phyloP scores from a whole-genome alignment of 2,113 vertebrate species.

The Cryptoleucopteryx plumbea region DNA sequence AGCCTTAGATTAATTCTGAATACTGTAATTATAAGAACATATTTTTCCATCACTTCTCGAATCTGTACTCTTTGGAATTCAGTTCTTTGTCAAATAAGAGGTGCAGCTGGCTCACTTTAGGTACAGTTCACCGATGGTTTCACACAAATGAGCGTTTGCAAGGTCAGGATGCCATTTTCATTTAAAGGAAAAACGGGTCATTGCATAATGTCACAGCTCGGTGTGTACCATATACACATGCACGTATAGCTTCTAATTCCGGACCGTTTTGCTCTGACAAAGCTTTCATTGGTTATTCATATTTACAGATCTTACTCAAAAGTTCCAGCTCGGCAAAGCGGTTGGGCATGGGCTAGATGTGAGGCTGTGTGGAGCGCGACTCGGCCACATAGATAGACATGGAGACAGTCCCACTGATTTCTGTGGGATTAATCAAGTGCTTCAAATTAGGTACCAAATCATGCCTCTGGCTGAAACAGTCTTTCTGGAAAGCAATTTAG shows the following conservation, averaged over 20 bases:
- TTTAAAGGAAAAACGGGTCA: neutral
- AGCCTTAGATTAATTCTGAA: neutral
- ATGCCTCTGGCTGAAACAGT: neutral
- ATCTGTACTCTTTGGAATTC: neutral
- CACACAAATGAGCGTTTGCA: neutral
- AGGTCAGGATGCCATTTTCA: neutral
- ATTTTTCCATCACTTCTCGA: neutral
- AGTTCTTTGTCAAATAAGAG: neutral
- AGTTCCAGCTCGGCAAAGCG: neutral
- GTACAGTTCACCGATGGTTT: neutral
- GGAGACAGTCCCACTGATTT: neutral
- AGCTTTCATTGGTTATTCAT: neutral
- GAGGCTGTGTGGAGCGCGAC: neutral
- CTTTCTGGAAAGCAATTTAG: neutral
- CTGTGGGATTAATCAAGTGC: neutral
- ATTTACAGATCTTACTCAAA: neutral
- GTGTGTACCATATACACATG: neutral
- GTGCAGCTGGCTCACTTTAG: neutral
- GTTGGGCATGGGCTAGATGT: neutral
- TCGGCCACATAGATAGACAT: neutral
- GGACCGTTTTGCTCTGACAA: neutral
- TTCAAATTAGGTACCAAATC: neutral
- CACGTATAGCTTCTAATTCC: neutral
- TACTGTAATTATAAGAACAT: slow-evolving; percentile 14
- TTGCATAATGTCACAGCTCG: neutral